phyloP scores from a whole-genome alignment of 1,140 invertebrate species.

The Drosophila chauvacae region DNA sequence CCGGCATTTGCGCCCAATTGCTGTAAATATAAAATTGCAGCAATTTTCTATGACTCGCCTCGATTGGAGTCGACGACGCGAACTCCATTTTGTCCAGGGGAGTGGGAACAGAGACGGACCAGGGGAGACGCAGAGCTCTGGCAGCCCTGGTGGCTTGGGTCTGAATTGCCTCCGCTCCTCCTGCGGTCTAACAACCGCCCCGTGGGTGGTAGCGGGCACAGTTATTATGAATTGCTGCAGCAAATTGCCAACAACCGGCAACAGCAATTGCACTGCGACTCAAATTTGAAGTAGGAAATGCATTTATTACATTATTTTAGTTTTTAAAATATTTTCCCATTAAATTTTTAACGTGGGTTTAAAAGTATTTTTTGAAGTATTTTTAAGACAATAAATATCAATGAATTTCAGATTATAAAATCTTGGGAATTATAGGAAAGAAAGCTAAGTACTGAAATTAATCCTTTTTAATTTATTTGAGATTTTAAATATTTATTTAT shows the following conservation, averaged over 20 bases:
- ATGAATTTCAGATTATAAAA: background rate
- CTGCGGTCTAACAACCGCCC: slow-evolving; percentile 67
- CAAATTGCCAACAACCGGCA: slow-evolving; percentile 59
- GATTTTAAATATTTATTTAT: no score
- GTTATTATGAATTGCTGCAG: slow-evolving; percentile 81
- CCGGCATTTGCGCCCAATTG: slow-evolving; percentile 74
- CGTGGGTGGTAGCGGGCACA: slow-evolving; percentile 77
- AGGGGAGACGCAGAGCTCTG: slow-evolving; percentile 4
- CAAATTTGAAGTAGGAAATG: background rate
- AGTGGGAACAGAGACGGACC: background rate
- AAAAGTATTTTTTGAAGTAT: no score
- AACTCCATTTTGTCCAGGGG: slow-evolving; percentile 36
- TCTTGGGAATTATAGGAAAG: no score
- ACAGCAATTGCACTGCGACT: background rate
- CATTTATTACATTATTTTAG: background rate
- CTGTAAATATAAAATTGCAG: slow-evolving; percentile 82
- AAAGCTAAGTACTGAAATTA: no score
- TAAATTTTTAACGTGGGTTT: background rate
- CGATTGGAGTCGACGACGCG: slow-evolving; percentile 71
- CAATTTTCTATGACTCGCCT: slow-evolving; percentile 81
- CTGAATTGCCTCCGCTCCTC: slow-evolving; percentile 50
- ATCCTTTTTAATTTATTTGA: no score
- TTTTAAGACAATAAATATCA: background rate
- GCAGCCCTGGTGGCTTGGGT: slow-evolving; percentile 50
- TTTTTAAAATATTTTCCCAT: background rate